A percentile compares a stretch with the other conserved stretches of the same genome.
Conservation (phyloP, 2,797 vertebrate genomes). For the Coregonus sp. region DNA sequence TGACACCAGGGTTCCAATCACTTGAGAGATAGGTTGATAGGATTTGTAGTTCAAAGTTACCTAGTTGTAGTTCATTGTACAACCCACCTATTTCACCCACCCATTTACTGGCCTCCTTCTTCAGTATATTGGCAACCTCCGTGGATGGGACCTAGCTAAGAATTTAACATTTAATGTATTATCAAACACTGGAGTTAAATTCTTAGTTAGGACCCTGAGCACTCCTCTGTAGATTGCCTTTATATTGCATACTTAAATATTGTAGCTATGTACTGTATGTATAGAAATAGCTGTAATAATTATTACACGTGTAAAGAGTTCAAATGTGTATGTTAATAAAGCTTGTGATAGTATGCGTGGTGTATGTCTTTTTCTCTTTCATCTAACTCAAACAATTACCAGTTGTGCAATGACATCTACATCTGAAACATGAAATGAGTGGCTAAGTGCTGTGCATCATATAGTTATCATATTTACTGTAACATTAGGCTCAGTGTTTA, state of each 20-base stretch:
- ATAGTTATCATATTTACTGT: too few relatives aligned
- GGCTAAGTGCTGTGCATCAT: too few relatives aligned
- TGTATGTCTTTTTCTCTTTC: neutral
- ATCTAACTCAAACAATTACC: too few relatives aligned
- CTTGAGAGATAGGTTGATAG: constrained; percentile 22
- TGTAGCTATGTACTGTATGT: constrained; percentile 62
- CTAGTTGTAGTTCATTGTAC: constrained; percentile 44
- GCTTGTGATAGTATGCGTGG: constrained; percentile 42
- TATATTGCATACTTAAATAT: constrained; percentile 48
- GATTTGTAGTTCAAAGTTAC: constrained; percentile 46
- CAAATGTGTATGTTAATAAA: constrained; percentile 70
- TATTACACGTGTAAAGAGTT: constrained; percentile 47
- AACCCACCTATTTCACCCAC: constrained; percentile 7
- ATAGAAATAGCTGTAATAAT: constrained; percentile 39
- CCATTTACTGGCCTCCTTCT: constrained; percentile 24
- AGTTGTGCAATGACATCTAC: too few relatives aligned
- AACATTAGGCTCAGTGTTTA: neutral
- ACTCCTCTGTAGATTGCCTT: constrained; percentile 61
- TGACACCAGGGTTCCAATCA: neutral
- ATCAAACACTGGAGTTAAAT: too few relatives aligned
- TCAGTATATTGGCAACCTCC: constrained; percentile 28
- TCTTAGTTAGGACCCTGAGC: constrained; percentile 49
- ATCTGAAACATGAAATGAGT: too few relatives aligned
- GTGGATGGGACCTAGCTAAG: constrained; percentile 6
- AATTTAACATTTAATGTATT: too few relatives aligned